These are phyloP conservation scores for Halcyon smyrnensis DNA, from an alignment of 2,797 vertebrate species.

Conservation along the genomic window DNA sequence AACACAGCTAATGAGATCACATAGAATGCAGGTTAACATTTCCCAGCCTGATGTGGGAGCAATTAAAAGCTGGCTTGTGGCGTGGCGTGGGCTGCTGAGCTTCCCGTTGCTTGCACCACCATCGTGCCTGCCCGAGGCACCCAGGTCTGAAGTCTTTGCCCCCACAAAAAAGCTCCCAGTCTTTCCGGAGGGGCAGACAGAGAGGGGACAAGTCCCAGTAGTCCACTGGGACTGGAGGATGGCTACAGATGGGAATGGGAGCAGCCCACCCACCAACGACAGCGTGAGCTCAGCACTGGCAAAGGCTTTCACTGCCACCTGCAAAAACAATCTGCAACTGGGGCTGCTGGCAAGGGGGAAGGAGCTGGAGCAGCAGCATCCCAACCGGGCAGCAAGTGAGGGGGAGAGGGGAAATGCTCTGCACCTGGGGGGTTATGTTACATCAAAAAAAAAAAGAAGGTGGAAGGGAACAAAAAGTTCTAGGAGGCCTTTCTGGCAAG, in stretches of 20 bases:
- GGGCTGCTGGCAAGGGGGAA: background rate
- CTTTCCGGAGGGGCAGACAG: accelerated
- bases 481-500: background rate
- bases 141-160: background rate
- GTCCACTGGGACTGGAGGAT: accelerated
- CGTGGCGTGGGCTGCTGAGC: accelerated
- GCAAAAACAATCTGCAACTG: background rate
- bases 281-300: background rate
- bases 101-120: accelerated
- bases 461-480: background rate
- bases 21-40: background rate
- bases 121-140: background rate
- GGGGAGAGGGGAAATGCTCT: accelerated
- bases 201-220: background rate
- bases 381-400: background rate
- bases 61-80: background rate
- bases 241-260: background rate
- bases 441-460: background rate
- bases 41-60: background rate
- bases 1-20: background rate
- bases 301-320: background rate
- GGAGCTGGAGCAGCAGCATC: background rate
- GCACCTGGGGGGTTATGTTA: background rate
- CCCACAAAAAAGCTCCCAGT: accelerated
- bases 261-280: background rate